Evolutionary conservation across 2,797 vertebrate genomes (phyloP).

Genomic region (Macrochelys suwanniensis): DNA sequence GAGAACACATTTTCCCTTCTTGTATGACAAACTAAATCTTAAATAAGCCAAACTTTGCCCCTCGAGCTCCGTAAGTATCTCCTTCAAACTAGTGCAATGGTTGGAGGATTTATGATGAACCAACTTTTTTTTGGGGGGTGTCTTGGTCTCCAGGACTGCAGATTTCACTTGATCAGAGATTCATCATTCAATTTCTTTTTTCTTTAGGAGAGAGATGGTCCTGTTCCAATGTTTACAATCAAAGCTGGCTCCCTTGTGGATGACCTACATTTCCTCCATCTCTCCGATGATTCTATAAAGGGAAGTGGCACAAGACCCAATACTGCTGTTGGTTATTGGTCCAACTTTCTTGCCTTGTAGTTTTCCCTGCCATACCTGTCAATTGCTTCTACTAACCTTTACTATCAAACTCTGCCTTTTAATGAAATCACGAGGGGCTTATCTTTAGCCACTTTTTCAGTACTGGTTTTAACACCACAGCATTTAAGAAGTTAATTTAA

Average conservation of each 20-base stretch:
- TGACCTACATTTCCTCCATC: background rate
- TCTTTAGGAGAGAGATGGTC: background rate
- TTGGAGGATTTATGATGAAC: background rate
- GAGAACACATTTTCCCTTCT: background rate
- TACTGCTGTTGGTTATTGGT: background rate
- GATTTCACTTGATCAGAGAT: background rate
- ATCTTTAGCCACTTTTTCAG: background rate
- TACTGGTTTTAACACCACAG: fast-evolving
- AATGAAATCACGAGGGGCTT: background rate
- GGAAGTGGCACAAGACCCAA: background rate
- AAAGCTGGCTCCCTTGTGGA: background rate
- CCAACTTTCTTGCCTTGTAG: background rate
- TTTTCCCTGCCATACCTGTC: background rate
- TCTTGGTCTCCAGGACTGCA: background rate
- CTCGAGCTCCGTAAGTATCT: background rate
- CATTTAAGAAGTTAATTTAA: background rate
- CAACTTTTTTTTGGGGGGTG: background rate
- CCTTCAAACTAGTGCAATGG: background rate
- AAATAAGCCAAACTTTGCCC: background rate
- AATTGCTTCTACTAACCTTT: background rate
- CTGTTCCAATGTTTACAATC: background rate
- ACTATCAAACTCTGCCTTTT: background rate
- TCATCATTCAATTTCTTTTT: background rate
- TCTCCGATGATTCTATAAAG: background rate
- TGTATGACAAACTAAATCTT: background rate